phyloP scores from a whole-genome alignment of 1,140 invertebrate species.

The Thaumatotibia leucotreta region DNA sequence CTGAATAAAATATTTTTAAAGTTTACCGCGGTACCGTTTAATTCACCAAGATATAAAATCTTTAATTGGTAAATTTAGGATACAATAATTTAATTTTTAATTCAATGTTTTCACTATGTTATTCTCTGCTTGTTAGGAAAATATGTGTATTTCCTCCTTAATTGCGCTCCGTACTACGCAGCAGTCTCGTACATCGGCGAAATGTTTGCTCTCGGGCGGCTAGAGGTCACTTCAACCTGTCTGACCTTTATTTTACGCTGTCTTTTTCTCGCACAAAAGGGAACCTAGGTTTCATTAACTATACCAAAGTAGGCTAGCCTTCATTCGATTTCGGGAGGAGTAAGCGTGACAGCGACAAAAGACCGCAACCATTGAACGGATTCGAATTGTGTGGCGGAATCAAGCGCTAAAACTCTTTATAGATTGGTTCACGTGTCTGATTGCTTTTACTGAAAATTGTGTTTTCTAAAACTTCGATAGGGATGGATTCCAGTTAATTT shows the following conservation, averaged over 20 bases:
- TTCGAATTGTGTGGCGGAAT: background rate
- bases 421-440: no score
- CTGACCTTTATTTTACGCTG: background rate
- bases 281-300: background rate
- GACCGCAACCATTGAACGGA: background rate
- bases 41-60: no score
- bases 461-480: no score
- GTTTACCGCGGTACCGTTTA: no score
- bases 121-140: no score
- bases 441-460: no score
- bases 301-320: background rate
- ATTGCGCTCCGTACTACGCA: background rate
- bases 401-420: no score
- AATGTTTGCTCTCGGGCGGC: constrained; percentile 10
- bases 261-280: constrained; percentile 10
- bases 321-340: background rate
- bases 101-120: no score
- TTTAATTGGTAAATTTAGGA: no score
- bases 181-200: background rate
- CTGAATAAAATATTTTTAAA: no score
- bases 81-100: no score
- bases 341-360: background rate
- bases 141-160: background rate
- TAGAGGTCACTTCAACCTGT: constrained; percentile 9
- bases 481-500: no score